Percentiles rank a stretch among this genome's conserved stretches.
phyloP scores from a whole-genome alignment of 1,140 invertebrate genomes.

The Samia ricini region DNA sequence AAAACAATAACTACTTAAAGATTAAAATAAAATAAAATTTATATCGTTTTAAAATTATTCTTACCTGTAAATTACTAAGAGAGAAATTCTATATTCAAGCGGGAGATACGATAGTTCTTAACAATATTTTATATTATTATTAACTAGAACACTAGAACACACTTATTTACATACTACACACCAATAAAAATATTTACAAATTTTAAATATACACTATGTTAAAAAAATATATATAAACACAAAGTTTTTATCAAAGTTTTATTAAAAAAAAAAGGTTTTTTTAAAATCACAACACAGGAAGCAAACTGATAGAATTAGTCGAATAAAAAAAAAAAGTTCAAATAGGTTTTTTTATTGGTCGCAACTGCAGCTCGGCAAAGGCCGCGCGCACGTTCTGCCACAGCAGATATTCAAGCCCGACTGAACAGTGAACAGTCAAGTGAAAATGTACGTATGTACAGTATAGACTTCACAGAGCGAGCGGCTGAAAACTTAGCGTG shows the following conservation, averaged over 20 bases:
- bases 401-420: slow-evolving; percentile 11
- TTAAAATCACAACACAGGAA: neutral
- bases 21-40: neutral
- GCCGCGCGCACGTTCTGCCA: slow-evolving; percentile 9
- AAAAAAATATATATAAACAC: neutral
- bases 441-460: slow-evolving; percentile 17
- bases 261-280: neutral
- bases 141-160: neutral
- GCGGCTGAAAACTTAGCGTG: neutral
- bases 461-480: neutral
- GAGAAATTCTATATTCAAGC: neutral
- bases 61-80: neutral
- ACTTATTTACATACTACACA: neutral
- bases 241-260: neutral
- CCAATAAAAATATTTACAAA: neutral
- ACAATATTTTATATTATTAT: neutral
- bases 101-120: neutral
- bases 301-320: neutral
- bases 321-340: neutral
- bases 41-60: neutral
- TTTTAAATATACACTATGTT: neutral
- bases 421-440: slow-evolving; percentile 11
- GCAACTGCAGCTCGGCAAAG: neutral
- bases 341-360: neutral
- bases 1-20: neutral